Percentiles rank a stretch among this genome's conserved stretches.
phyloP scores from a whole-genome alignment of 2,888 invertebrate species.

The Polylopha cassiicola region DNA sequence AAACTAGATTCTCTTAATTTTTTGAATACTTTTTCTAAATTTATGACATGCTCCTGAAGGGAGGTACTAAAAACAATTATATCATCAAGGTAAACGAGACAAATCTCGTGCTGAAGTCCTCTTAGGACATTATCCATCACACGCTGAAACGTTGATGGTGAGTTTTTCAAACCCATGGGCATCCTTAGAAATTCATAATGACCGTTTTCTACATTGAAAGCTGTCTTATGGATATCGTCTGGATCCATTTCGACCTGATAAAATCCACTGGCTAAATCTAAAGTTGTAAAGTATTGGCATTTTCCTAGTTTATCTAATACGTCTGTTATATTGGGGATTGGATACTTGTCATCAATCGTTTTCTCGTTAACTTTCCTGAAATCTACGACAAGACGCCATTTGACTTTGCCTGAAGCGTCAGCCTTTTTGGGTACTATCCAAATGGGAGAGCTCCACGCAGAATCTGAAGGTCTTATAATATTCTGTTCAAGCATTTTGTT shows the following conservation, averaged over 20 bases:
- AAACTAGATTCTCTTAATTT: constrained; percentile 1
- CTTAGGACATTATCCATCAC: constrained; percentile 34
- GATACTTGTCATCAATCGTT: constrained; percentile 31
- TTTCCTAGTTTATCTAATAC: constrained; percentile 11
- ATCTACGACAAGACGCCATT: constrained; percentile 22
- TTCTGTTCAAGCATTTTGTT: no score
- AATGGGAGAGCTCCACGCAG: constrained; percentile 15
- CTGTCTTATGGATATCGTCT: constrained; percentile 32
- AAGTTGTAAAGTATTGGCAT: constrained; percentile 26
- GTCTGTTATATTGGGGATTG: constrained; percentile 24
- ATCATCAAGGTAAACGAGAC: constrained; percentile 13
- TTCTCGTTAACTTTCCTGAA: constrained; percentile 28
- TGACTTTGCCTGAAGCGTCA: constrained; percentile 12
- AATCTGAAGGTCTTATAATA: no score
- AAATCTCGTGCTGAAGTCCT: constrained; percentile 21
- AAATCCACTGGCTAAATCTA: constrained; percentile 32
- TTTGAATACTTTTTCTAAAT: not conserved
- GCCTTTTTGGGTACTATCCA: constrained; percentile 15
- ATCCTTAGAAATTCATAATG: constrained; percentile 30
- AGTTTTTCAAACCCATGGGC: constrained; percentile 36
- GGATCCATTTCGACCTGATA: constrained; percentile 30
- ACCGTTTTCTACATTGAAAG: constrained; percentile 32
- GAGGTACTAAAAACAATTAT: not conserved
- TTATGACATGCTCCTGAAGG: constrained; percentile 1
- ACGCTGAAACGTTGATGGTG: constrained; percentile 40